Base-by-base conservation (phyloP, 2,797 vertebrate species). In the Enteromius radiatus region DNA sequence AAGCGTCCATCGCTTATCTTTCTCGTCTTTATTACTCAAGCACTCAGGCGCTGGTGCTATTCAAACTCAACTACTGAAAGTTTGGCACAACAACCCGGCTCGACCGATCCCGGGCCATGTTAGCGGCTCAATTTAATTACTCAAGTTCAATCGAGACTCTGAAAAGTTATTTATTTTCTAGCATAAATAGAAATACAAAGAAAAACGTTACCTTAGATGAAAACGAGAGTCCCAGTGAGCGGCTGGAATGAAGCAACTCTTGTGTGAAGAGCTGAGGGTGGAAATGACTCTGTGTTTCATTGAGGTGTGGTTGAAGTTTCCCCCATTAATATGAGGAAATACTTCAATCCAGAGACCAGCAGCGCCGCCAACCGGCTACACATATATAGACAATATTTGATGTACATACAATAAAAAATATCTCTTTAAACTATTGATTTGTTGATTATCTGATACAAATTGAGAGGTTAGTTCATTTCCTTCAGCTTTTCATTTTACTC, bases 291-390 rank as follows among this genome's bases (percentile, higher is more conserved):
- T 3, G 21, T 73, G 80, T 76, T 76, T 76, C 73, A 19, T 64
- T 61, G 81, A 83, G 81, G 81, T 83, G 81, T 83, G 81, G 81
- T 77, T 83, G 52, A 83, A 83, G 74, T 77, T 76, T 69, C 52
- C 74, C 56, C 71, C 81, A 76, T 56, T 83, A 77, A 83, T 45
- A 61, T 67, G 17, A 83, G 81, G 81, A 83, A 77, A 76, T 26
- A 61, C 74, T 76, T 52, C 64, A 82, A 45, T n/a, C 36, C 74
- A 19, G 45, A 43, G 54, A 23, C 11, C 81, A 61, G n/a, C 64
- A 77, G 81, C 81, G 81, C 73, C 81, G 69, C 74, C 74, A 21
- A 33, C 36, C 36, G 80, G n/a, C 45, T 15, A 31, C n/a, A n/a
- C 7, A 47, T 10, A 6, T 15, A 31, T 12, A 43, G 0, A 1